phyloP scores from a whole-genome alignment of 2,888 invertebrate genomes.

The Cosmia trapezina region DNA sequence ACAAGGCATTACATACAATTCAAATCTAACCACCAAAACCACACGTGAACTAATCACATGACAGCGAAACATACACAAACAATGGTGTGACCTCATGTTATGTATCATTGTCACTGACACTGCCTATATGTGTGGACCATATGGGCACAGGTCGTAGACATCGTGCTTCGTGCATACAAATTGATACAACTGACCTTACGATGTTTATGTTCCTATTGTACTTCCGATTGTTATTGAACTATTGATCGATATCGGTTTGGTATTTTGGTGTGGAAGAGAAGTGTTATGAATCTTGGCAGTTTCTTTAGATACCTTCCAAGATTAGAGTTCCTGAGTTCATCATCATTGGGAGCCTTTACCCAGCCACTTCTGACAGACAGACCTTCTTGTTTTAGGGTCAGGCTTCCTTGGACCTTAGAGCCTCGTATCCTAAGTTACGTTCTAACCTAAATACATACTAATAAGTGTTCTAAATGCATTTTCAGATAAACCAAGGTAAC shows the following conservation, averaged over 20 bases:
- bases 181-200: constrained; percentile 73
- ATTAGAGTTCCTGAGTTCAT: not conserved
- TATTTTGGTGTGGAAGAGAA: constrained; percentile 20
- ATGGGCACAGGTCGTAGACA: constrained; percentile 57
- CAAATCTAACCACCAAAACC: constrained; percentile 38
- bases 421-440: not conserved
- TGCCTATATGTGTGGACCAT: constrained; percentile 40
- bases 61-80: constrained; percentile 67
- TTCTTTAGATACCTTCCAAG: not conserved
- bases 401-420: not conserved
- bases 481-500: not conserved
- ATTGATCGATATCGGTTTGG: constrained; percentile 10
- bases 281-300: not conserved
- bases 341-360: not conserved
- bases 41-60: constrained; percentile 55
- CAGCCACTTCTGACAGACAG: not conserved
- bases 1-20: not conserved
- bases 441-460: not conserved
- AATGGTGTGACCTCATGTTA: constrained; percentile 79
- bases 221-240: constrained; percentile 72
- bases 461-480: not conserved
- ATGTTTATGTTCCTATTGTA: constrained; percentile 69
- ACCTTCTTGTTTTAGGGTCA: not conserved
- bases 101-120: constrained; percentile 72
- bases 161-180: constrained; percentile 71